Evolutionary conservation across 2,113 vertebrate genomes (phyloP), one percentile per base, ranked within the genome.

Genomic region (Acrocephalus arundinaceus): DNA sequence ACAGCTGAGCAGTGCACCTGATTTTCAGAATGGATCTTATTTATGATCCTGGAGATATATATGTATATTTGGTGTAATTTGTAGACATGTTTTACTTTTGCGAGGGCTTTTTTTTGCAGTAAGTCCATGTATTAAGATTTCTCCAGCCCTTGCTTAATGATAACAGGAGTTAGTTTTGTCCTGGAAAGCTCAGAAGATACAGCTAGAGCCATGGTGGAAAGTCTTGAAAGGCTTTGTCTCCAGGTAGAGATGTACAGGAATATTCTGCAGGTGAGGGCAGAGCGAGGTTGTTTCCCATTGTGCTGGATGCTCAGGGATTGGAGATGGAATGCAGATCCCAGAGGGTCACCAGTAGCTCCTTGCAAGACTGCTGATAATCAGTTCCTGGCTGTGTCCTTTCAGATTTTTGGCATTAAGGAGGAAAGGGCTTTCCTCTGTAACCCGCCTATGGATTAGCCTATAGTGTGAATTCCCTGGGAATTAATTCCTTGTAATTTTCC

Each of bases 21-120:
- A 46, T 93, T 94, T 94, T 92, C 70, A 89, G 73, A 79, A 87
- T 31, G 51, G 52, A 9, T 62, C 80, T 82, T 92, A 75, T 89
- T 96, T 85, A 86, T 85, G 73, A 89, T 23, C 49, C 85, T 79
- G 65, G 33, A 90, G 5, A 78, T 28, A n/a, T 6, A 65, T 31
- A 66, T 59, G 45, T 51, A 62, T 27, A 57, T 55, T 21, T 18
- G 37, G 28, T 87, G 51, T 68, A 59, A 87, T 87, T 93, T 76
- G 49, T 70, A 72, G 37, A 27, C 16, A 11, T 14, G 28, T 72
- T 93, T 89, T 88, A 54, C 52, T 83, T 93, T 48, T 71, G 35
- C 39, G 57, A 68, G 84, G 52, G 67, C 17, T 91, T 89, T 93
- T 93, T 67, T 66, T 55, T 66, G 52, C 55, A 76, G 8, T 71